phyloP scores from a whole-genome alignment of 2,888 invertebrate species.

The Stenolophus ochropezus region DNA sequence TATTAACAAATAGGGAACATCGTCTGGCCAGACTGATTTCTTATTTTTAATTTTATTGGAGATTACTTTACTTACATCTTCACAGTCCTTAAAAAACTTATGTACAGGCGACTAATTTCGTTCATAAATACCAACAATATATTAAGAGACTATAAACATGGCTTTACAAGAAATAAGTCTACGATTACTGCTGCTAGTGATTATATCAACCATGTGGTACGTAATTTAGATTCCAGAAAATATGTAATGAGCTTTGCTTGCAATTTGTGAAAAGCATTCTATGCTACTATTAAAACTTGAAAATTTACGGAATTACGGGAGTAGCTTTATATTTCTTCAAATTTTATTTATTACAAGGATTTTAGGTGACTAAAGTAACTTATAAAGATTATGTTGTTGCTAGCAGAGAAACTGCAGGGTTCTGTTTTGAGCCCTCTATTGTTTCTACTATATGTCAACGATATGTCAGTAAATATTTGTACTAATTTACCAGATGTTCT shows the following conservation, averaged over 20 bases:
- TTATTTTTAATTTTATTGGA: too few species aligned
- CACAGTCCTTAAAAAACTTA: too few species aligned
- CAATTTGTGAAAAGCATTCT: neutral
- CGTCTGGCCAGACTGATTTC: too few species aligned
- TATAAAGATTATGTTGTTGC: neutral
- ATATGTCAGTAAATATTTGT: neutral
- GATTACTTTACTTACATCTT: too few species aligned
- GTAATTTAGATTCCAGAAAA: neutral
- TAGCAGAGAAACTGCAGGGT: neutral
- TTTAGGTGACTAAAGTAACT: neutral
- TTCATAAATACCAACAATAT: neutral
- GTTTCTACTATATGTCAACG: neutral
- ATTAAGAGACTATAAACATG: neutral
- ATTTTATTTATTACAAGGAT: neutral
- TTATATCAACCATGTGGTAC: neutral
- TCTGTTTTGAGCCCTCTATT: neutral
- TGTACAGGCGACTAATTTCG: neutral
- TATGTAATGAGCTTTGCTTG: neutral
- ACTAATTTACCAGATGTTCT: neutral
- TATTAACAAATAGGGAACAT: too few species aligned
- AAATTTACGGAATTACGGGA: neutral
- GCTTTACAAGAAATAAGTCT: neutral
- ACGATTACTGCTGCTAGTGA: conserved; percentile 6
- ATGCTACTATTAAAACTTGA: neutral
- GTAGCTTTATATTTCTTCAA: neutral